These are phyloP conservation scores for Perizoma affinitatum DNA, from an alignment of 2,888 invertebrate genomes.

Conservation along the genomic window DNA sequence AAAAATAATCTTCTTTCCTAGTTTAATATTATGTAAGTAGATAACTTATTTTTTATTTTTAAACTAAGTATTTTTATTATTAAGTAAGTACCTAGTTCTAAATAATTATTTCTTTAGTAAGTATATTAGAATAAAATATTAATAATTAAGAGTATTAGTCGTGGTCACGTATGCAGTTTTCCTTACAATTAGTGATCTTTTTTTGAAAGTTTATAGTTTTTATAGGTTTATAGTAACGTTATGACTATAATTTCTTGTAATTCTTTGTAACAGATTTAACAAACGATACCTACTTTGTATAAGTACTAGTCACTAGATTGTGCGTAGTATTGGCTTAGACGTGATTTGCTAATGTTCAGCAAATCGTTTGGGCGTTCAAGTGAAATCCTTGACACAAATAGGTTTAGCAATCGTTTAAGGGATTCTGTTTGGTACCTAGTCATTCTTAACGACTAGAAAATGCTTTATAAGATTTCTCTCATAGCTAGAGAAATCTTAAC, in stretches of 20 bases:
- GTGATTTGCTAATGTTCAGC: constrained; percentile 13
- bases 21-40: too few species aligned
- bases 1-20: too few species aligned
- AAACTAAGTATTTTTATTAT: too few species aligned
- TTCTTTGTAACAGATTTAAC: not conserved
- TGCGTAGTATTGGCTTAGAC: constrained; percentile 5
- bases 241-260: constrained; percentile 1
- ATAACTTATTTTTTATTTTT: too few species aligned
- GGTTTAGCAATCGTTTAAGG: constrained; percentile 23
- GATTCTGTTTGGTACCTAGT: constrained; percentile 15
- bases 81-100: too few species aligned
- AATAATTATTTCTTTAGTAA: too few species aligned
- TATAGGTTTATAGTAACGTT: too few species aligned
- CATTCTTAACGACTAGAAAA: not conserved
- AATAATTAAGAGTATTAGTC: too few species aligned
- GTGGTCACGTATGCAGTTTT: not conserved
- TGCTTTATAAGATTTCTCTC: too few species aligned
- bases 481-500: constrained; percentile 3
- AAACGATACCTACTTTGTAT: constrained; percentile 10
- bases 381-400: constrained; percentile 26
- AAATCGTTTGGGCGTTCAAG: constrained; percentile 27
- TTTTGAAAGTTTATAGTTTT: not conserved
- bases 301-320: constrained; percentile 1
- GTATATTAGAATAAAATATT: too few species aligned
- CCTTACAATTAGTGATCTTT: not conserved